Conservation (phyloP, 2,113 vertebrate species). For the Antennarius striatus region DNA sequence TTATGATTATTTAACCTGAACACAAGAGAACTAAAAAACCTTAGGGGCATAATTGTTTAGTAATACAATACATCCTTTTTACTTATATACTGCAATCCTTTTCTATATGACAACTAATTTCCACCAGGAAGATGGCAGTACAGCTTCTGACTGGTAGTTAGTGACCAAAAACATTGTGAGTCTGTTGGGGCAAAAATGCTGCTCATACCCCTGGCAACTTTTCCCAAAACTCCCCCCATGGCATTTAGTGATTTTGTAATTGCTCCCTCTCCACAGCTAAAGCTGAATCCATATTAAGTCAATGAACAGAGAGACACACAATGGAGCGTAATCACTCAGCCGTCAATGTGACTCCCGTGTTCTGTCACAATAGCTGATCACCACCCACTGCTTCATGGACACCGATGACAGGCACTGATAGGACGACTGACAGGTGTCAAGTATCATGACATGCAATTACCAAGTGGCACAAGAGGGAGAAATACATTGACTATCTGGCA, state of each 20-base stretch:
- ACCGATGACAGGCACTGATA: slow-evolving; percentile 44
- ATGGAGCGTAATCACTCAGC: slow-evolving; percentile 45
- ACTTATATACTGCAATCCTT: too few relatives aligned
- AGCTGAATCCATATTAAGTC: slow-evolving; percentile 69
- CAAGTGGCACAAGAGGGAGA: slow-evolving; percentile 9
- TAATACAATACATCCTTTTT: too few relatives aligned
- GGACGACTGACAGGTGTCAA: slow-evolving; percentile 60
- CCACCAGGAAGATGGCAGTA: not conserved
- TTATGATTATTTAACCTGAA: slow-evolving; percentile 40
- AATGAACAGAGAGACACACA: slow-evolving; percentile 53
- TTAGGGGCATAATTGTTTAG: not conserved
- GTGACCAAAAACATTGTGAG: not conserved
- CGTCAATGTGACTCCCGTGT: slow-evolving; percentile 47
- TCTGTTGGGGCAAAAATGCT: slow-evolving; percentile 25
- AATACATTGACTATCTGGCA: slow-evolving; percentile 11
- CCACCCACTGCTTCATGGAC: slow-evolving; percentile 41
- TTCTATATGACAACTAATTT: too few relatives aligned
- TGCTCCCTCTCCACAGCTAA: slow-evolving; percentile 47
- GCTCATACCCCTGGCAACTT: slow-evolving; percentile 15
- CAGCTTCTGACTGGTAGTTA: not conserved
- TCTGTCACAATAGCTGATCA: slow-evolving; percentile 57
- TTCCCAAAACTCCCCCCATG: slow-evolving; percentile 41
- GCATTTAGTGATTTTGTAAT: slow-evolving; percentile 63
- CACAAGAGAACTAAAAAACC: slow-evolving; percentile 22
- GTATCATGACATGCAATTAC: slow-evolving; percentile 31